Conservation (phyloP, 1,140 invertebrate genomes). For the Danaus plexippus region DNA sequence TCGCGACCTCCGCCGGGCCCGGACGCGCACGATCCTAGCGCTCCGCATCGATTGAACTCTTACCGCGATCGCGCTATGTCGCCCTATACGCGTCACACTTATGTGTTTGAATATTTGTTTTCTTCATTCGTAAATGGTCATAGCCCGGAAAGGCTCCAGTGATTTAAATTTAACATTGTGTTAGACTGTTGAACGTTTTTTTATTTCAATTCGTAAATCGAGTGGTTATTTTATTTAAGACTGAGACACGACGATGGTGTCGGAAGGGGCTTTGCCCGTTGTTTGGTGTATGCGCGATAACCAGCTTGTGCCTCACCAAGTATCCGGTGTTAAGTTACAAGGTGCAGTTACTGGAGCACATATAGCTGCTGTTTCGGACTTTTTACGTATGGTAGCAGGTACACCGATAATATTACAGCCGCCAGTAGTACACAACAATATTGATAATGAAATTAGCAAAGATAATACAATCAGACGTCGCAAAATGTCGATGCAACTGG, state of each 20-base stretch:
- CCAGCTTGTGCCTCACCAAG: constrained; percentile 75
- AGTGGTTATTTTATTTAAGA: constrained; percentile 22
- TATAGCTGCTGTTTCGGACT: constrained; percentile 74
- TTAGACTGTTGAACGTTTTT: constrained; percentile 12
- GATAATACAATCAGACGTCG: constrained; percentile 53
- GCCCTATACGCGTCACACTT: constrained; percentile 43
- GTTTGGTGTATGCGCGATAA: constrained; percentile 78
- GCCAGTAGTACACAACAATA: constrained; percentile 52
- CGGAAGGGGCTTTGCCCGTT: constrained; percentile 72
- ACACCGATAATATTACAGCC: constrained; percentile 73
- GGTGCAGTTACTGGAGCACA: constrained; percentile 75
- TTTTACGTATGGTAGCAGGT: constrained; percentile 74
- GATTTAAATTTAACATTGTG: constrained; percentile 29
- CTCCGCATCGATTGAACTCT: constrained; percentile 37
- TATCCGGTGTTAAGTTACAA: constrained; percentile 75
- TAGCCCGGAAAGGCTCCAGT: constrained; percentile 49
- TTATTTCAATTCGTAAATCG: constrained; percentile 16
- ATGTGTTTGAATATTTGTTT: constrained; percentile 44
- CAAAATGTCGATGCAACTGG: constrained; percentile 69
- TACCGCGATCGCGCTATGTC: constrained; percentile 60
- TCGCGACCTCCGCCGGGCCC: constrained; percentile 61
- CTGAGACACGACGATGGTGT: constrained; percentile 68
- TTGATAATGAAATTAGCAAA: constrained; percentile 61
- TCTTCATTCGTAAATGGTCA: constrained; percentile 41
- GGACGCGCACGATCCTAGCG: constrained; percentile 59